Base-by-base conservation (phyloP, 2,113 vertebrate species). In the Sapajus apella region DNA sequence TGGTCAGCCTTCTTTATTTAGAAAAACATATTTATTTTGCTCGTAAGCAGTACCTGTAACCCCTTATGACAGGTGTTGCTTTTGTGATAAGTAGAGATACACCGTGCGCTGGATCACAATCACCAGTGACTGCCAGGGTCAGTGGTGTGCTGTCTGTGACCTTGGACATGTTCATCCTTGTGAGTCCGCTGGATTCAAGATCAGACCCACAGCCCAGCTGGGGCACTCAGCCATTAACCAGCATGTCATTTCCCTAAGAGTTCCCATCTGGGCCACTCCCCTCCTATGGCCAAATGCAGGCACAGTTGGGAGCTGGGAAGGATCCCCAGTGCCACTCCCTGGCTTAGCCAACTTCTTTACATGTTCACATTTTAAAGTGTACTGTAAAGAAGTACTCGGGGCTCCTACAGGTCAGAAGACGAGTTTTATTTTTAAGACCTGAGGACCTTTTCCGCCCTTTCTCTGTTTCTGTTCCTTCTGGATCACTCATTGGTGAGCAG, bases 1-100 rank as follows among this genome's bases (percentile, higher is more conserved):
- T 50, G 45, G 21, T n/a, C 70, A 47, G 32, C 56, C 64, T 94
- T 81, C 21, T 94, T 87, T 79, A 45, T 90, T 68, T 25, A 72
- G 25, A 70, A 91, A 94, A 45, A 52, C 17, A 3, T 23, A 61
- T 56, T 80, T 82, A 35, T 70, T 10, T 1, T 55, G 3, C 17
- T 73, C 10, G 35, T 40, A 37, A 68, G 64, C 9, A 64, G 27
- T 6, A 45, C 73, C 32, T 52, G 43, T 30, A 13, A 35, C 11
- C 64, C 21, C 13, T 8, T 18, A 3, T 47, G 87, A 20, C 86
- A 55, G 66, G 75, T 43, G 40, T 85, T 20, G 50, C 50, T 27
- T 18, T 30, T 23, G 47, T 43, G 58, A 40, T n/a, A 81, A 40
- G 35, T 16, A 4, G 16, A 37, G 52, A 66, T 21, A 50, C 45